A percentile compares a stretch with the other conserved stretches of the same genome.
phyloP scores from a whole-genome alignment of 1,140 invertebrate species.

The Apocrypta bakeri region DNA sequence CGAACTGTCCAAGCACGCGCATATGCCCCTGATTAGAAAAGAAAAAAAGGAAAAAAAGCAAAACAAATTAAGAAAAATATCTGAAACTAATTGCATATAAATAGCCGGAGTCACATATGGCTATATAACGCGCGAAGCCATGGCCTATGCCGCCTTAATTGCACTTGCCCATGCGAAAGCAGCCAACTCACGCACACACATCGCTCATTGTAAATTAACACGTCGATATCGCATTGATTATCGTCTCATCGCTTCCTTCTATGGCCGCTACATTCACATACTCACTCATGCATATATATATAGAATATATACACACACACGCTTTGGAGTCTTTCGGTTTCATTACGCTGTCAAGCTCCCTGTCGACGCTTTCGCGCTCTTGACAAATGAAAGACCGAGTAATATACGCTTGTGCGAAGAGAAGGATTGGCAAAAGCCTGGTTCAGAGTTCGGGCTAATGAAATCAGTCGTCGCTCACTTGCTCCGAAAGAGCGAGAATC shows the following conservation, averaged over 20 bases:
- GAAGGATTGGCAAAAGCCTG: conserved; percentile 23
- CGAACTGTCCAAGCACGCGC: not conserved
- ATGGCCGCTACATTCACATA: too few species aligned
- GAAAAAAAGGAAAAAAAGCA: not conserved
- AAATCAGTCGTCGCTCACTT: not conserved
- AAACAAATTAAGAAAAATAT: too few species aligned
- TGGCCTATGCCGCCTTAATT: conserved; percentile 23
- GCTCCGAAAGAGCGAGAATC: not conserved
- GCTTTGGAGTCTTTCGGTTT: not conserved
- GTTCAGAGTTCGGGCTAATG: conserved; percentile 5
- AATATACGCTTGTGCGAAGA: conserved; percentile 17
- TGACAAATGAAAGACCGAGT: conserved; percentile 48
- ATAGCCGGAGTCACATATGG: not conserved
- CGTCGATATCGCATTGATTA: conserved; percentile 44
- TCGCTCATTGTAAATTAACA: conserved; percentile 41
- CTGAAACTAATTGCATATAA: conserved; percentile 22
- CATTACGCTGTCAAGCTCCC: not conserved
- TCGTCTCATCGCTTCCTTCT: not conserved
- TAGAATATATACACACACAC: not conserved
- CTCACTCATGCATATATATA: too few species aligned
- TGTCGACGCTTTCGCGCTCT: conserved; percentile 39
- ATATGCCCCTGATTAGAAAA: not conserved
- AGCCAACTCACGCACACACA: not conserved
- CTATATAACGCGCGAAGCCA: not conserved
- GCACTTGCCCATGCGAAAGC: not conserved